Conservation (phyloP, 2,113 vertebrate genomes). For the Rhagologus leucostigma region DNA sequence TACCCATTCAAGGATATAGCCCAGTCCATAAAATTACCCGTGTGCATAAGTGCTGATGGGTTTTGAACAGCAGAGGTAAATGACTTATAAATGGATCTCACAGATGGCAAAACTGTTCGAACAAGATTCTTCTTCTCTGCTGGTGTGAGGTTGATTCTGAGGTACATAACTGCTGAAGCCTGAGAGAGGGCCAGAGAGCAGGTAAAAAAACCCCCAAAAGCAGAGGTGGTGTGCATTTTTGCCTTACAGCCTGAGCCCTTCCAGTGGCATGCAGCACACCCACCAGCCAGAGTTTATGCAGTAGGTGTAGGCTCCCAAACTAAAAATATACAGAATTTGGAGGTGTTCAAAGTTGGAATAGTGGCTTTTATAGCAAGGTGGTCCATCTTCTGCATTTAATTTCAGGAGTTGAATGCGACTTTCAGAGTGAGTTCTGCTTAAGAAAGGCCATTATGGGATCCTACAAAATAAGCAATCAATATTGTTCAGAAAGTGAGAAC, state of each 20-base stretch:
- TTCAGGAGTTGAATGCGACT: not conserved
- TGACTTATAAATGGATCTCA: slow-evolving; percentile 22
- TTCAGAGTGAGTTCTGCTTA: not conserved
- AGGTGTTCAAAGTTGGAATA: not conserved
- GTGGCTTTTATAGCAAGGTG: not conserved
- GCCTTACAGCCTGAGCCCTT: not conserved
- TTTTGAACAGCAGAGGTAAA: slow-evolving; percentile 43
- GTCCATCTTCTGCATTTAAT: not conserved
- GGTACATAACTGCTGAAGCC: not conserved
- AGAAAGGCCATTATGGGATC: not conserved
- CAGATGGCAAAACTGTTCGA: not conserved
- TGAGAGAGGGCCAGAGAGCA: not conserved
- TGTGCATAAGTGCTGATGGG: slow-evolving; percentile 6
- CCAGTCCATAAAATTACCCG: slow-evolving; percentile 27
- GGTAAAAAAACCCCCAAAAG: not conserved
- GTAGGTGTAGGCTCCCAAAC: not conserved
- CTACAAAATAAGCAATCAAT: not conserved
- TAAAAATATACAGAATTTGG: not conserved
- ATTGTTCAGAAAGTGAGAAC: not conserved
- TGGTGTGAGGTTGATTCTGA: slow-evolving; percentile 15
- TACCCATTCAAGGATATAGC: not conserved
- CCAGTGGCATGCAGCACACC: too few relatives aligned
- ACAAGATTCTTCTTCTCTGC: not conserved
- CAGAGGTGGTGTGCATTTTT: not conserved
- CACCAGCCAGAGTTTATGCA: not conserved